Evolutionary conservation across 2,113 vertebrate species (phyloP), one percentile per base, ranked within the genome.

Genomic region (Phrynosoma blainvillii): DNA sequence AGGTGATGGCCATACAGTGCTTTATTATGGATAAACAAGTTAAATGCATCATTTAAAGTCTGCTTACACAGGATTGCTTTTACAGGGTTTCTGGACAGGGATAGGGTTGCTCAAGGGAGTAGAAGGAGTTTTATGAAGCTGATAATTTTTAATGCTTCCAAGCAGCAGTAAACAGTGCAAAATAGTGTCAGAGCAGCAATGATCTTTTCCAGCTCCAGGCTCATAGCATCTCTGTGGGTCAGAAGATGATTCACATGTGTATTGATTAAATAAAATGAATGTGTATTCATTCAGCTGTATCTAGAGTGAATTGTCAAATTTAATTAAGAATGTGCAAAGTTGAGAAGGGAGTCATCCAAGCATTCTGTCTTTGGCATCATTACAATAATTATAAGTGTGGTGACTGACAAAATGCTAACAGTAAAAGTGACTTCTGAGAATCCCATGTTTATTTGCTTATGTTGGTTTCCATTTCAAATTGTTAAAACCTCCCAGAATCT

Each of bases 371-470:
- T 81, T 36, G 92, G 59, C 52, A 78, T 93, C 59, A 86, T 94
- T 92, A 83, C 90, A 93, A 91, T 90, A 89, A 89, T 95, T 88
- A 87, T 83, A 77, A 89, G 42, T 88, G 47, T 79, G 12, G 16
- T 86, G 86, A 90, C 84, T 75, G 42, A 66, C 87, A 86, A 85
- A 86, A 93, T 87, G 92, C 25, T 16, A 89, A 88, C 9, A 1
- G 0, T 81, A 56, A 25, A 89, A 87, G 73, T 88, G 71, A 76
- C 89, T 90, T 89, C 70, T 78, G 40, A 4, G 2, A 79, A 2
- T 86, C 92, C 68, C 2, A 10, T 90, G 84, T 90, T 91, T 79
- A 47, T 90, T 21, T 0, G 71, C 66, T 62, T 74, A 20, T 77
- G 18, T 77, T 68, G 59, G 30, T 56, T 82, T 30, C 54, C 32